These are phyloP conservation scores for Cyanistes caeruleus DNA, from an alignment of 2,113 vertebrate genomes.

Conservation along the genomic window DNA sequence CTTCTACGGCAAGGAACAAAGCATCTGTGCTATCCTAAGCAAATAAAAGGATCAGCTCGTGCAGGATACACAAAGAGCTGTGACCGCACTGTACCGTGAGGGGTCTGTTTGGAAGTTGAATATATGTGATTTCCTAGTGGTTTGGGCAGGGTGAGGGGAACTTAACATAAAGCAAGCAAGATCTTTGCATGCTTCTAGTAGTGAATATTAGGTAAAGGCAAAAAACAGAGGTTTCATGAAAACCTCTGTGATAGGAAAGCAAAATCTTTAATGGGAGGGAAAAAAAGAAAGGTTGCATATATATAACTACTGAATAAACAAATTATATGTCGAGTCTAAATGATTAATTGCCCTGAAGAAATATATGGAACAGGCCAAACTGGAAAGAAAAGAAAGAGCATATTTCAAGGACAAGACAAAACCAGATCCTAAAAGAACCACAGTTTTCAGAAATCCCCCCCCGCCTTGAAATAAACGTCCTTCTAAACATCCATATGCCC, in stretches of 20 bases:
- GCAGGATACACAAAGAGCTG: conserved; percentile 67
- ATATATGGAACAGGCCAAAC: conserved; percentile 8
- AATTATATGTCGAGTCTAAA: conserved; percentile 23
- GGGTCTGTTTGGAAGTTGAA: conserved; percentile 28
- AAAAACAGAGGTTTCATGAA: neutral
- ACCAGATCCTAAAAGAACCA: neutral
- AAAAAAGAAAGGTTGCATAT: conserved; percentile 24
- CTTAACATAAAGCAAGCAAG: neutral
- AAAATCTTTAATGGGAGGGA: conserved; percentile 3
- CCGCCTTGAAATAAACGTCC: neutral
- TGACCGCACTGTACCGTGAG: conserved; percentile 37
- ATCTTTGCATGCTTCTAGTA: neutral
- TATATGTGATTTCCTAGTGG: conserved; percentile 12
- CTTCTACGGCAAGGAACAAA: conserved; percentile 58
- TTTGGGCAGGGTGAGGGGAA: neutral
- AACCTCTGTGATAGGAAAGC: conserved; percentile 1
- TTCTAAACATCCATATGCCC: neutral
- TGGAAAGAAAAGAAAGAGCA: neutral
- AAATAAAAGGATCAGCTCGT: conserved; percentile 70
- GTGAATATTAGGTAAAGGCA: neutral
- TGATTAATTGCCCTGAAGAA: conserved; percentile 35
- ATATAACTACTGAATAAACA: conserved; percentile 25
- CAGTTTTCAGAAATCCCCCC: neutral
- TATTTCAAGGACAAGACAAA: conserved; percentile 40
- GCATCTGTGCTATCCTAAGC: conserved; percentile 67